Evolutionary conservation across 2,113 vertebrate species (phyloP), one percentile per base, ranked within the genome.

Genomic region (Donacobius atricapilla): DNA sequence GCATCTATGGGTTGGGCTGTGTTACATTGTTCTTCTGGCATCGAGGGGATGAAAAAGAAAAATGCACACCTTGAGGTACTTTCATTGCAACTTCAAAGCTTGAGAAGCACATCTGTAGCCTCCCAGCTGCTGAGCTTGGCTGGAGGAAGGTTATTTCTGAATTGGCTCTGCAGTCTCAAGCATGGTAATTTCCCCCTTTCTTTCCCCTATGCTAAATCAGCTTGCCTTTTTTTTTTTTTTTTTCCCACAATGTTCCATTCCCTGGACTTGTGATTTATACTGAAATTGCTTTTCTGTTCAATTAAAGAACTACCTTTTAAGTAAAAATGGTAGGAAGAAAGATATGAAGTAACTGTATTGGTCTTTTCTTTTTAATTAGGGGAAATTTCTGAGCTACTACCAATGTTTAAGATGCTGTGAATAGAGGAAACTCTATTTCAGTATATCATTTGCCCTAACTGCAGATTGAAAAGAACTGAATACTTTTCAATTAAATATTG

Each of bases 261-360:
- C 19, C 19, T 84, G 42, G 35, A 73, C 35, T 84, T 35, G 11
- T 86, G 77, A 56, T 68, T 87, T 60, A 73, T 61, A 63, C 22
- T 78, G 45, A 91, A 96, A 92, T 78, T 78, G 20, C 54, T 95
- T 94, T 83, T 72, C 50, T 81, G 25, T 84, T 89, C 73, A 75
- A 81, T 84, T 94, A 94, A 94, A 81, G 69, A 86, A 87, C 76
- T 63, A 81, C 6, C 18, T 89, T 94, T 86, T 66, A 80, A 90
- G 60, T 86, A 51, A 51, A 83, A 89, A 47, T 22, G 7, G 13
- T 53, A 75, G 51, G 40, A 66, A 80, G 51, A 90, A 63, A 7
- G 7, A 87, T 83, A 83, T 33, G 5, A 60, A 90, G 48, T 69
- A 90, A 77, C 40, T 48, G 2, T 50, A 57, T 93, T 50, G 44